A percentile compares a stretch with the other conserved stretches of the same genome.
Evolutionary conservation across 2,113 vertebrate species (phyloP).

Genomic region (Ptilorrhoa leucosticta): DNA sequence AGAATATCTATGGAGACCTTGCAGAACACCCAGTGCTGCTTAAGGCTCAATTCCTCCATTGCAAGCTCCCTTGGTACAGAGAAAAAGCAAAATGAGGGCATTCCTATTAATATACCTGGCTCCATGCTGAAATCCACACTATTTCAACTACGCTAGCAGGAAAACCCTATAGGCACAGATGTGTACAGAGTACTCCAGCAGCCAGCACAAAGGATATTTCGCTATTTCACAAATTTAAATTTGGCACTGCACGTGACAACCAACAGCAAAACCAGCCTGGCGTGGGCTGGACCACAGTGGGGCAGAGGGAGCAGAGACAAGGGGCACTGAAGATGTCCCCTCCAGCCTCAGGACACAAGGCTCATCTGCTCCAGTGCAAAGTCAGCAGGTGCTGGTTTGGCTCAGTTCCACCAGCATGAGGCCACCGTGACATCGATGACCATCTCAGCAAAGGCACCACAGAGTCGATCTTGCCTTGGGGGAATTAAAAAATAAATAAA

Average conservation of each 20-base stretch:
- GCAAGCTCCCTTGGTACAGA: not conserved
- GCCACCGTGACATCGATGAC: rapidly evolving
- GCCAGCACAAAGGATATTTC: not conserved
- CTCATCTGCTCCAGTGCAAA: not conserved
- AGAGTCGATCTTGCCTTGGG: not conserved
- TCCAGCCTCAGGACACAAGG: not conserved
- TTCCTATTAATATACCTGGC: not conserved
- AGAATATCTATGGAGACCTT: not conserved
- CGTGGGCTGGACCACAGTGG: not conserved
- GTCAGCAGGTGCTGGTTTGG: not conserved
- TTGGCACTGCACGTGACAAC: not conserved
- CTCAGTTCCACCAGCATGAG: rapidly evolving
- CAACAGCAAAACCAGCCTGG: not conserved
- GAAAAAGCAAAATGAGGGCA: not conserved
- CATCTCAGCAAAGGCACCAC: not conserved
- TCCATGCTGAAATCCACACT: not conserved
- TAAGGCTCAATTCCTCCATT: not conserved
- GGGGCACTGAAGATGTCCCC: not conserved
- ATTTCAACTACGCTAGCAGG: not conserved
- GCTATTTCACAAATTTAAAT: not conserved
- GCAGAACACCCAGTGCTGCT: not conserved
- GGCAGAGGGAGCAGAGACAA: not conserved
- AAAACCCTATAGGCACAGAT: not conserved
- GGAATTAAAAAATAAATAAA: not conserved
- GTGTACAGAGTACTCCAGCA: not conserved